phyloP scores from a whole-genome alignment of 2,797 vertebrate genomes.

The Semotilus atromaculatus region DNA sequence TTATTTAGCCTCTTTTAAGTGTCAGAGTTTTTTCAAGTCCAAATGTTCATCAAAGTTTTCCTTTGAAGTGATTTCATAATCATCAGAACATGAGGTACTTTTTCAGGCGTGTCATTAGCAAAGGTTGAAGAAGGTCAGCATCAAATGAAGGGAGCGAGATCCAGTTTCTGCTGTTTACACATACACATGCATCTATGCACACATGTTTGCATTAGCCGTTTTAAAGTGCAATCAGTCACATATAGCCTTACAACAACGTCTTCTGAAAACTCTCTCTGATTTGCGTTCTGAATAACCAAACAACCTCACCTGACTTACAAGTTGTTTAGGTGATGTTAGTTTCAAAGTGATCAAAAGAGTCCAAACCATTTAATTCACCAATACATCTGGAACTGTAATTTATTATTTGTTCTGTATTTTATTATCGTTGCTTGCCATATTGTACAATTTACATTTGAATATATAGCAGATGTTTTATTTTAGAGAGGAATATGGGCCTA shows the following conservation, averaged over 20 bases:
- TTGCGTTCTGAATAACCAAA: conserved; percentile 6
- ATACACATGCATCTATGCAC: conserved; percentile 16
- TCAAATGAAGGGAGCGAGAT: conserved; percentile 33
- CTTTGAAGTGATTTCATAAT: conserved; percentile 32
- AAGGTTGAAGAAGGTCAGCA: conserved; percentile 12
- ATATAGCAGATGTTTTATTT: not conserved
- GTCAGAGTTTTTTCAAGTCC: not conserved
- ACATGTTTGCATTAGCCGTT: not conserved
- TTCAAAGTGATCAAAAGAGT: not conserved
- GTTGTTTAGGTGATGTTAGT: not conserved
- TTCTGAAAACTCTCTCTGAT: not conserved
- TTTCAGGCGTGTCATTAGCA: not conserved
- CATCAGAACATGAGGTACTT: not conserved
- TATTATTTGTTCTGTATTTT: not conserved
- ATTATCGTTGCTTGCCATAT: not conserved
- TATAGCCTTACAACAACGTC: not conserved
- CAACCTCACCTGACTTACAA: not conserved
- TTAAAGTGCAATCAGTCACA: not conserved
- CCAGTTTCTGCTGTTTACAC: conserved; percentile 31
- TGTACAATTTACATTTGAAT: not conserved
- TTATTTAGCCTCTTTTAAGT: not conserved
- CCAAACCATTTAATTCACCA: conserved; percentile 4
- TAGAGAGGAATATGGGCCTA: not conserved
- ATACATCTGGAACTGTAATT: not conserved
- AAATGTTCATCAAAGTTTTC: not conserved